A percentile compares a stretch with the other conserved stretches of the same genome.
phyloP scores from a whole-genome alignment of 1,140 invertebrate genomes.

The Drosophila chauvacae region DNA sequence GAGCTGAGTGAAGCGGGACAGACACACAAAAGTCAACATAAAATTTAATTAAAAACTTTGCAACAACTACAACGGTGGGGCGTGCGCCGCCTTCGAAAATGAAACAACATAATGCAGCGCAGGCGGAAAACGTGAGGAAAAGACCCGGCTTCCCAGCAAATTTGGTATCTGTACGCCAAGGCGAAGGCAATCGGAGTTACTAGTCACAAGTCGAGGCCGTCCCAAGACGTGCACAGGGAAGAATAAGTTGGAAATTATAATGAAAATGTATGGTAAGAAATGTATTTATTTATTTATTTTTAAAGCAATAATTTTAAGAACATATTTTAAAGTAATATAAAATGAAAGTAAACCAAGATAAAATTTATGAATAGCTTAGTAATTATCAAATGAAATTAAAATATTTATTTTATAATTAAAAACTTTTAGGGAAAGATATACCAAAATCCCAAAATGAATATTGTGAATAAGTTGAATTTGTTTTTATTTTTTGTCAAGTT shows the following conservation, averaged over 20 bases:
- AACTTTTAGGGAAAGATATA: too few relatives aligned
- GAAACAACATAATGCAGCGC: conserved; percentile 59
- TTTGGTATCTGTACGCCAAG: conserved; percentile 18
- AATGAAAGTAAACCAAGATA: background rate
- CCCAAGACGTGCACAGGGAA: background rate
- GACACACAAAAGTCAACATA: conserved; percentile 69
- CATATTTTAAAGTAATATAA: background rate
- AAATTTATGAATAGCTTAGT: too few relatives aligned
- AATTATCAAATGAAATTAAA: too few relatives aligned
- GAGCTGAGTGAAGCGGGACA: conserved; percentile 26
- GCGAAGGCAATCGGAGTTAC: conserved; percentile 28
- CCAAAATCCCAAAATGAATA: too few relatives aligned
- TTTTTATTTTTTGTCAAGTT: background rate
- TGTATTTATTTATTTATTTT: background rate
- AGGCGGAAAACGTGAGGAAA: conserved; percentile 31
- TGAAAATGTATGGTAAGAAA: background rate
- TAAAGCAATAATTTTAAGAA: background rate
- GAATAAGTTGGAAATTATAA: background rate
- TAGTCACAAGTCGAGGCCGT: conserved; percentile 31
- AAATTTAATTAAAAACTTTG: conserved; percentile 83
- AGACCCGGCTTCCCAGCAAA: conserved; percentile 20
- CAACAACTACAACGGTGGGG: conserved; percentile 63
- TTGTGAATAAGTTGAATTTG: background rate
- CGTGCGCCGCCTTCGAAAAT: conserved; percentile 45
- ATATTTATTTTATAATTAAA: background rate